Evolutionary conservation across 2,888 invertebrate genomes (phyloP).

Genomic region (Urechis unicinctus): DNA sequence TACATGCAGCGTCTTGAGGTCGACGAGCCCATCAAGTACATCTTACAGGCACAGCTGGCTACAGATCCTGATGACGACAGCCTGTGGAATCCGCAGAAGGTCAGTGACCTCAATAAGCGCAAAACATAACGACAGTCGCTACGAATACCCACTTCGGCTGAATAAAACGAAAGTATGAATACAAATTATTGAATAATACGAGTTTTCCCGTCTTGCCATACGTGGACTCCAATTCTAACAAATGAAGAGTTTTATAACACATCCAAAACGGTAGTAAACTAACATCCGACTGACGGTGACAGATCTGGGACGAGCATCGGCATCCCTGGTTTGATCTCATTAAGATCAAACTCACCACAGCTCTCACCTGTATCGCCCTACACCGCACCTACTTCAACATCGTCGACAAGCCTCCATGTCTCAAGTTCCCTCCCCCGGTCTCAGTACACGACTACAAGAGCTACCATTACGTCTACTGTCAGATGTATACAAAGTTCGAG

Average conservation of each 20-base stretch:
- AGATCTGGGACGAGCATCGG: slow-evolving; percentile 21
- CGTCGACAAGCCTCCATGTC: slow-evolving; percentile 21
- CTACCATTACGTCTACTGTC: slow-evolving; percentile 12
- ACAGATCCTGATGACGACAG: slow-evolving; percentile 7
- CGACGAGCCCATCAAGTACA: slow-evolving; percentile 15
- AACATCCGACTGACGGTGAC: no score
- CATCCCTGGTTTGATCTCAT: slow-evolving; percentile 20
- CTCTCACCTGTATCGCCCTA: slow-evolving; percentile 17
- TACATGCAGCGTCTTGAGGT: slow-evolving; percentile 14
- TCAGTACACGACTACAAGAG: slow-evolving; percentile 17
- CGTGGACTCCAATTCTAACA: no score
- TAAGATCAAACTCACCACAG: slow-evolving; percentile 19
- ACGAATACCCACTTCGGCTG: no score
- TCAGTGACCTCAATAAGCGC: background rate
- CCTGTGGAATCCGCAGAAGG: slow-evolving; percentile 22
- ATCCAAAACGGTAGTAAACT: no score
- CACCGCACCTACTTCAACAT: slow-evolving; percentile 23
- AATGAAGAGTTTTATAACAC: no score
- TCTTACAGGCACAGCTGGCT: slow-evolving; percentile 19
- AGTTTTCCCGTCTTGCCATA: no score
- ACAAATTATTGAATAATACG: no score
- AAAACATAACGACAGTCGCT: background rate
- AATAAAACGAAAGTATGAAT: no score
- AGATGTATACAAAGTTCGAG: slow-evolving; percentile 23
- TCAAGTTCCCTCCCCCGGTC: slow-evolving; percentile 11